Base-by-base conservation (phyloP, 2,797 vertebrate species). In the Chiroxiphia lanceolata region DNA sequence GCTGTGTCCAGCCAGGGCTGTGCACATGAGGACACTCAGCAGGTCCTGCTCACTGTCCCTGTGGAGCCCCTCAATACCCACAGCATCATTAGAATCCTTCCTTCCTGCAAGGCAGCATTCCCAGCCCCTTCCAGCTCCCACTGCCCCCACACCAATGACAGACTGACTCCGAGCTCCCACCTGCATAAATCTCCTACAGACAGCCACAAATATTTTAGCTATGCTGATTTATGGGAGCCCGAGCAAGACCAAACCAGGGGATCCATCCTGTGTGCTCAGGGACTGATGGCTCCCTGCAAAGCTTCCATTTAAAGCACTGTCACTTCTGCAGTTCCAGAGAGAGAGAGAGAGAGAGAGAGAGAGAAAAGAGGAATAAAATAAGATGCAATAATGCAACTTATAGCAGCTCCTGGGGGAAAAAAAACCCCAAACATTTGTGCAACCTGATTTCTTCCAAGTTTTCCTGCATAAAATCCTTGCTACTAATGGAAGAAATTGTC, bases 131-230 rank as follows among this genome's bases (percentile, higher is more conserved):
- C 95, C 88, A 82, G 70, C 87, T 95, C 91, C 70, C 87, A 90
- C 85, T 95, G 86, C 96, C 96, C 97, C 91, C 95, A 96, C 95
- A 97, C 53, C 95, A 93, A 96, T 96, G 94, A 97, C 91, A 96
- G 97, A 98, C 95, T 94, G 94, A 94, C 94, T 97, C 96, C 95
- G 95, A 97, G 97, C 97, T 97, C 96, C 97, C 95, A 98, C 95
- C 92, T 89, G 92, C 97, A 98, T 98, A 98, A 98, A 98, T 98
- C 98, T 98, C 95, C 91, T 93, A 96, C 97, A 97, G 98, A 97
- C 94, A 96, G 97, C 97, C 97, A 97, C 98, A 98, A 98, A 98
- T 98, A 98, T 98, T 97, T 97, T 96, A 97, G 97, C 97, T 97
- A 97, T 98, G 97, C 95, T 98, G 98, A 98, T 98, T 98, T 98